A percentile compares a stretch with the other conserved stretches of the same genome.
Conservation (phyloP, 2,797 vertebrate species). For the Sandelia bainsii region DNA sequence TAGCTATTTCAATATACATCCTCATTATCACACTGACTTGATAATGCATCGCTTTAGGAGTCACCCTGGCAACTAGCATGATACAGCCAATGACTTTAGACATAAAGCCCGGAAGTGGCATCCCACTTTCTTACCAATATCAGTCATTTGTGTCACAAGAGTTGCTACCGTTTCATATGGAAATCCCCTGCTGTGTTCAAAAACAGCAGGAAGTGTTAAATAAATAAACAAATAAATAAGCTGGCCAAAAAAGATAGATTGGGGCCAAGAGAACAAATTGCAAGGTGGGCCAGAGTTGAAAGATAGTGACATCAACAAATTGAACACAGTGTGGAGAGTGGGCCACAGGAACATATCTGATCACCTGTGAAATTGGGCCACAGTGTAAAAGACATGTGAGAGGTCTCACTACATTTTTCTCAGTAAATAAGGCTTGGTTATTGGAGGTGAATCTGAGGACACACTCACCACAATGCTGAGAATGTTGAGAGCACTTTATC, state of each 20-base stretch:
- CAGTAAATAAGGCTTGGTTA: conserved; percentile 25
- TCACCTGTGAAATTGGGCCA: conserved; percentile 90
- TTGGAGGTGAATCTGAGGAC: conserved; percentile 12
- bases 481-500: background rate
- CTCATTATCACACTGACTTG: conserved; percentile 60
- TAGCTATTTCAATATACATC: conserved; percentile 11
- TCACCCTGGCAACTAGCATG: conserved; percentile 75
- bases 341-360: conserved; percentile 87
- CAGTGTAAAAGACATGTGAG: conserved; percentile 24
- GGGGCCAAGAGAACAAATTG: conserved; percentile 43
- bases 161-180: conserved; percentile 8
- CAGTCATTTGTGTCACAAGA: conserved; percentile 50
- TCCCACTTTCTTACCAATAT: conserved; percentile 46
- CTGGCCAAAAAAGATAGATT: conserved; percentile 31
- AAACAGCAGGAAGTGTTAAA: conserved; percentile 4
- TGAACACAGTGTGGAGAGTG: conserved; percentile 63
- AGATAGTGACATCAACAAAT: conserved; percentile 55
- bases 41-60: conserved; percentile 66
- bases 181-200: conserved; percentile 9
- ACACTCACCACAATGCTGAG: background rate
- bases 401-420: conserved; percentile 31
- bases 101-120: conserved; percentile 57
- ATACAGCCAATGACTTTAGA: conserved; percentile 74
- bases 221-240: conserved; percentile 25
- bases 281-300: conserved; percentile 47